Percentiles rank a stretch among this genome's conserved stretches.
phyloP scores from a whole-genome alignment of 2,113 vertebrate species.

The Myotis lucifugus region DNA sequence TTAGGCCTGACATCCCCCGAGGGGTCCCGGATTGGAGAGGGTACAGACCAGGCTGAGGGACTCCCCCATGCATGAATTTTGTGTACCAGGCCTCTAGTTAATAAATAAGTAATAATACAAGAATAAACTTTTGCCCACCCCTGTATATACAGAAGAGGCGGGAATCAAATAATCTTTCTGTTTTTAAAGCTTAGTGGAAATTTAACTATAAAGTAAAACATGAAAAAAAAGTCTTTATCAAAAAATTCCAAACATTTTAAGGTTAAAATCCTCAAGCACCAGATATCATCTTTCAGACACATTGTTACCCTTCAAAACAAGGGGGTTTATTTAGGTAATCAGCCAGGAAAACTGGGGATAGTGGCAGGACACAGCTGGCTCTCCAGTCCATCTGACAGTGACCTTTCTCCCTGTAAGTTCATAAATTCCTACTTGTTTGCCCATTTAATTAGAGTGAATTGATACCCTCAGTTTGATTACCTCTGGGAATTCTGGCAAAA shows the following conservation, averaged over 20 bases:
- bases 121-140: neutral
- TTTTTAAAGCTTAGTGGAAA: slow-evolving; percentile 14
- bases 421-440: neutral
- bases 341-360: neutral
- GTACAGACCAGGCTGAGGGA: no score
- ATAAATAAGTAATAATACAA: neutral
- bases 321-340: neutral
- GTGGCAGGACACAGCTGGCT: neutral
- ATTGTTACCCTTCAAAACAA: neutral
- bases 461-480: neutral
- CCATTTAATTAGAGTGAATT: neutral
- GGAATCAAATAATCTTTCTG: neutral
- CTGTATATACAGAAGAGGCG: neutral
- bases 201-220: neutral
- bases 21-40: no score
- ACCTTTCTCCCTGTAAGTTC: neutral
- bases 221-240: neutral
- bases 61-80: no score
- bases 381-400: neutral
- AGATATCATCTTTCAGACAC: neutral
- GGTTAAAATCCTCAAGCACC: neutral
- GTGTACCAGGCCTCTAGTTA: neutral
- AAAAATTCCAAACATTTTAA: neutral
- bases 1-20: no score
- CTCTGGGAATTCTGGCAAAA: slow-evolving; percentile 16